Percentiles rank a stretch among this genome's conserved stretches.
Evolutionary conservation across 2,888 invertebrate species (phyloP).

Genomic region (Cheilosia pagana): DNA sequence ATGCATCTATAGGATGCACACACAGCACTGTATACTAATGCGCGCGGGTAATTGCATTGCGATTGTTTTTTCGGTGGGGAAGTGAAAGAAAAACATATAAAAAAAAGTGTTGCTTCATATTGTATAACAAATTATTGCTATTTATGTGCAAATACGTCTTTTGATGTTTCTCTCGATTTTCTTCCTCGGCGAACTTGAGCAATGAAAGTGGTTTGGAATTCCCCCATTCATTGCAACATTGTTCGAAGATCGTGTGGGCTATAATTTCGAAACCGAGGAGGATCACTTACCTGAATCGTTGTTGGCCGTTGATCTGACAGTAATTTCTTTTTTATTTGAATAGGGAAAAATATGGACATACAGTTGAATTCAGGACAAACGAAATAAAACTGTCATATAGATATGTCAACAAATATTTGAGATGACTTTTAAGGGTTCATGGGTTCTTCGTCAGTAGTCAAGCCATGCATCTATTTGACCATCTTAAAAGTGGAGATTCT

Average conservation of each 20-base stretch:
- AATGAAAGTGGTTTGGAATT: constrained; percentile 73
- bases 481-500: too few species aligned
- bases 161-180: constrained; percentile 42
- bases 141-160: constrained; percentile 58
- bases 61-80: constrained; percentile 57
- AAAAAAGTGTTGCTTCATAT: constrained; percentile 56
- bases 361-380: too few species aligned
- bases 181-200: constrained; percentile 67
- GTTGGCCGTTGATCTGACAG: constrained; percentile 1
- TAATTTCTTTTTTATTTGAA: neutral
- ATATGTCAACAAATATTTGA: too few species aligned
- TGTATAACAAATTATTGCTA: constrained; percentile 73
- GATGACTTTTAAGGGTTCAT: too few species aligned
- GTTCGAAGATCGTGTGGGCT: constrained; percentile 29
- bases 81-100: neutral
- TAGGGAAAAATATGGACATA: too few species aligned
- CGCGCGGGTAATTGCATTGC: constrained; percentile 41
- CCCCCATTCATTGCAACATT: constrained; percentile 50
- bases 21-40: neutral
- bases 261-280: neutral
- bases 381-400: too few species aligned
- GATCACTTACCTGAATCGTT: constrained; percentile 9
- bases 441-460: too few species aligned
- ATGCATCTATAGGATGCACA: constrained; percentile 68
- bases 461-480: too few species aligned